Conservation (phyloP, 2,797 vertebrate genomes). For the Muraenolepis orangiensis region DNA sequence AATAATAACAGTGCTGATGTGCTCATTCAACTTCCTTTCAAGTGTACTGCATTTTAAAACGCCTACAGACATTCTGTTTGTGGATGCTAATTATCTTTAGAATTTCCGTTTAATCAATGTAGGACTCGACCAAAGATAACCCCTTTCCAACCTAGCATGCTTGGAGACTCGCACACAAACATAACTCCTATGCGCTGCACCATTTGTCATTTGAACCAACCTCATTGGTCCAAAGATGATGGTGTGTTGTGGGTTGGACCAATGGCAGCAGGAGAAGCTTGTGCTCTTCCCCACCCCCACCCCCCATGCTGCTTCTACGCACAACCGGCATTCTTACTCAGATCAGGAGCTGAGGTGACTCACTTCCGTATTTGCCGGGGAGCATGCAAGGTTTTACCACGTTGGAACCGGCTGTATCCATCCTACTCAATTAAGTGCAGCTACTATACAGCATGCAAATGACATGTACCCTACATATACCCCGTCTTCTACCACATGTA, state of each 20-base stretch:
- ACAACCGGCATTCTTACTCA: slow-evolving; percentile 24
- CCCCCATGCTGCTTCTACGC: background rate
- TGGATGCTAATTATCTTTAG: background rate
- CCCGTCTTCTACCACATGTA: background rate
- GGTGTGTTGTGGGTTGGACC: slow-evolving; percentile 70
- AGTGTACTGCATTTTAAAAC: slow-evolving; percentile 2
- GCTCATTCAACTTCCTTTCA: too few relatives aligned
- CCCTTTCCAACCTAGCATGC: background rate
- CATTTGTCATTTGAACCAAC: background rate
- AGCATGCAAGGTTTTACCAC: background rate
- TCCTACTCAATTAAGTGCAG: background rate
- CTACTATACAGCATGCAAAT: background rate
- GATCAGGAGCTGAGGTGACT: background rate
- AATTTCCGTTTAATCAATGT: background rate
- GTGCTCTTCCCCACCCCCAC: slow-evolving; percentile 2
- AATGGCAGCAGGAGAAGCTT: slow-evolving; percentile 43
- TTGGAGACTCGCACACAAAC: slow-evolving; percentile 17
- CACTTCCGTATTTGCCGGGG: background rate
- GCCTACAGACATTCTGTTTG: background rate
- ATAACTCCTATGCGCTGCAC: background rate
- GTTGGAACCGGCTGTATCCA: background rate
- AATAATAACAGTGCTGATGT: too few relatives aligned
- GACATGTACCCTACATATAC: background rate
- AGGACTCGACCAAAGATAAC: background rate
- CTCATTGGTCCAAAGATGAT: slow-evolving; percentile 51